Percentiles rank a stretch among this genome's conserved stretches.
Conservation (phyloP, 2,113 vertebrate genomes). For the Eonycteris spelaea region DNA sequence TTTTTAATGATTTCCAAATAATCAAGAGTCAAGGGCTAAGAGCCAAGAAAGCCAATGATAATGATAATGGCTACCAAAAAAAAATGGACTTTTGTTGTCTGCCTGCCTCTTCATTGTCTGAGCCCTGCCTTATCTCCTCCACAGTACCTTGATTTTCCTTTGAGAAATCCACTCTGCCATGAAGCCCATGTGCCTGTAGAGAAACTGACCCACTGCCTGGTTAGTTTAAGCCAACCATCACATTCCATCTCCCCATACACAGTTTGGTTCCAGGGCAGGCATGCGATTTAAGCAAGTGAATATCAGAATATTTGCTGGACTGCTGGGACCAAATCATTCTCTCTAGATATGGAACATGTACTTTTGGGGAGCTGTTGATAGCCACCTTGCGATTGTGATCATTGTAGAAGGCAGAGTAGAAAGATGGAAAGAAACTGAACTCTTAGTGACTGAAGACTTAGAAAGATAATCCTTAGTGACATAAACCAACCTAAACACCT, state of each 20-base stretch:
- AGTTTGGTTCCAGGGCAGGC: neutral
- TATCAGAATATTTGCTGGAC: neutral
- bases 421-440: neutral
- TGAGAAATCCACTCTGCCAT: neutral
- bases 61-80: neutral
- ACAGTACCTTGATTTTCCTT: neutral
- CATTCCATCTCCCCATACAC: neutral
- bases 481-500: neutral
- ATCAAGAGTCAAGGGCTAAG: neutral
- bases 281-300: neutral
- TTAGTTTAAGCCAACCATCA: neutral
- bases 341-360: neutral
- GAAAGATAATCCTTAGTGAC: neutral
- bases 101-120: neutral
- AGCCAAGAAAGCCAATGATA: constrained; percentile 12
- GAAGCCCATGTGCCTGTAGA: neutral
- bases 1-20: constrained; percentile 23
- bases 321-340: neutral
- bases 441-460: neutral
- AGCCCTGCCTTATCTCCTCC: neutral
- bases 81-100: neutral
- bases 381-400: neutral
- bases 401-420: neutral
- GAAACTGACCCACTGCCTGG: neutral
- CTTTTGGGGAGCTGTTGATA: neutral